Conservation (phyloP, 1,140 invertebrate species). For the Hyles vespertilio region DNA sequence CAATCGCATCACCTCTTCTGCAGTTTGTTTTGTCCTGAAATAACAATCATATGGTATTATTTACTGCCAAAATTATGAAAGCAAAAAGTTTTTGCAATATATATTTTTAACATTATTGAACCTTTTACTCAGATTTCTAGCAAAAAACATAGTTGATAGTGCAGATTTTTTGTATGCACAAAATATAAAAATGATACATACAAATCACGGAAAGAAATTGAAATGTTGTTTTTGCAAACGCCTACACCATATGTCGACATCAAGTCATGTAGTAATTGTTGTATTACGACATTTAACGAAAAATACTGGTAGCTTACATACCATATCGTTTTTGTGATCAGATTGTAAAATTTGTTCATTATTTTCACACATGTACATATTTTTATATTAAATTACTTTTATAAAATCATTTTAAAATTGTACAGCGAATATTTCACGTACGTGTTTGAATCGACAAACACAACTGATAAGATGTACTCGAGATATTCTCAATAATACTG, state of each 20-base stretch:
- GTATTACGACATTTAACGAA: not conserved
- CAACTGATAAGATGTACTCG: too few relatives aligned
- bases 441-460: too few relatives aligned
- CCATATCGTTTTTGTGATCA: constrained; percentile 63
- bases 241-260: not conserved
- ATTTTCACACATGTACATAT: constrained; percentile 20
- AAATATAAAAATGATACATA: not conserved
- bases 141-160: not conserved
- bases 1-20: constrained; percentile 81
- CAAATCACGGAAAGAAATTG: not conserved
- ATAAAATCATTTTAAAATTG: not conserved
- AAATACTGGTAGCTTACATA: constrained; percentile 21
- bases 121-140: not conserved
- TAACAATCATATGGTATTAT: not conserved
- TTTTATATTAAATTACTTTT: not conserved
- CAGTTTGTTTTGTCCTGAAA: constrained; percentile 82
- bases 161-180: not conserved
- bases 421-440: not conserved
- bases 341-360: constrained; percentile 50
- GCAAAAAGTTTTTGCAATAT: not conserved
- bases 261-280: not conserved
- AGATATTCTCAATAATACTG: not conserved
- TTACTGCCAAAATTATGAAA: not conserved
- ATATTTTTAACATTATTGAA: not conserved
- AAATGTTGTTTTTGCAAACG: not conserved